Conservation (phyloP, 92 coral and sea anemone genomes). For the Meandrina meandrites region DNA sequence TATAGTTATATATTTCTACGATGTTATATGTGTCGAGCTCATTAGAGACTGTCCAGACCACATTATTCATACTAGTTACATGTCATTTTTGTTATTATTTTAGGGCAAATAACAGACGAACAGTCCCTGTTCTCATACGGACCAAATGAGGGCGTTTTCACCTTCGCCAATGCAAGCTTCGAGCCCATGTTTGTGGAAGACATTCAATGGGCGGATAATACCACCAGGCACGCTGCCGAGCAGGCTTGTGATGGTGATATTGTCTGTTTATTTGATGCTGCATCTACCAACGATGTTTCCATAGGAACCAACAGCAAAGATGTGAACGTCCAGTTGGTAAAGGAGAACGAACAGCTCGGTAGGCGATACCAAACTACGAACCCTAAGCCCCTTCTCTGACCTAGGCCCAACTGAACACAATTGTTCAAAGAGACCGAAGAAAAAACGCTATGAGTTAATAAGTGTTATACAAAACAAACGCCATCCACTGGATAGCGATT, state of each 20-base stretch:
- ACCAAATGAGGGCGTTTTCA: conserved; percentile 47
- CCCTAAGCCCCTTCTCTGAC: too few relatives aligned
- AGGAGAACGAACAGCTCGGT: conserved; percentile 67
- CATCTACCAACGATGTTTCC: conserved; percentile 67
- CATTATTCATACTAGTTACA: not conserved
- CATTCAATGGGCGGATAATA: conserved; percentile 43
- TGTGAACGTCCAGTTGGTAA: conserved; percentile 42
- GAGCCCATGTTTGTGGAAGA: conserved; percentile 74
- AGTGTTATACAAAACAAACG: too few relatives aligned
- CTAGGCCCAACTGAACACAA: too few relatives aligned
- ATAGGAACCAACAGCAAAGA: conserved; percentile 62
- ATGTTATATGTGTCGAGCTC: too few relatives aligned
- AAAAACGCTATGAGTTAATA: too few relatives aligned
- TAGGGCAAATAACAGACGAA: conserved; percentile 69
- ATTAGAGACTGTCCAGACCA: not conserved
- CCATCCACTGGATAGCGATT: too few relatives aligned
- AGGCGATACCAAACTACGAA: not conserved
- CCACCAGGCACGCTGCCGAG: conserved; percentile 44
- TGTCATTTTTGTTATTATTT: not conserved
- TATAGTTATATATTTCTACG: too few relatives aligned
- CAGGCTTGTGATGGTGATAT: conserved; percentile 53
- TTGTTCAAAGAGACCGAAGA: too few relatives aligned
- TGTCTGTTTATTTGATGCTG: conserved; percentile 75
- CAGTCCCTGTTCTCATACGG: conserved; percentile 71
- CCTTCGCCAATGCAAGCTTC: conserved; percentile 59